Percentiles rank a stretch among this genome's conserved stretches.
Evolutionary conservation across 2,113 vertebrate genomes (phyloP).

Genomic region (Poecile atricapillus): DNA sequence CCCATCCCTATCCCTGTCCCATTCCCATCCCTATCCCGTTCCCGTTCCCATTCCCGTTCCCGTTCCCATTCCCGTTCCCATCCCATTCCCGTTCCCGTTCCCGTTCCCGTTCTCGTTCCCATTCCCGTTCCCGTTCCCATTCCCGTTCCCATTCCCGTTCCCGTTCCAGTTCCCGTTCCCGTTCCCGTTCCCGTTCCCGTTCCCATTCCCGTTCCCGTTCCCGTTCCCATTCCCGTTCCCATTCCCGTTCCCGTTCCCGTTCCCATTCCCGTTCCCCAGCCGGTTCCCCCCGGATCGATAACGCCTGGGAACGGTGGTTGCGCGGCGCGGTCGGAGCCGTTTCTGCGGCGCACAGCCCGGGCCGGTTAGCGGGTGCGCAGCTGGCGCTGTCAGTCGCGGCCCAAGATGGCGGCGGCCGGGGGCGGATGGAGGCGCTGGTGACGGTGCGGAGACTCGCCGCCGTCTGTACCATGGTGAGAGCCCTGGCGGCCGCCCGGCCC

Average conservation of each 20-base stretch:
- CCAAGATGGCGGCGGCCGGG: slow-evolving; percentile 61
- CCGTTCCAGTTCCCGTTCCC: not conserved
- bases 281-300: not conserved
- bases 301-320: rapidly evolving
- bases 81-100: rapidly evolving
- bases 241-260: not conserved
- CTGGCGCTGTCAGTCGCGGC: slow-evolving; percentile 55
- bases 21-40: not conserved
- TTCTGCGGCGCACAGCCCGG: not conserved
- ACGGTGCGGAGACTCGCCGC: slow-evolving; percentile 94
- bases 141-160: not conserved
- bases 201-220: rapidly evolving
- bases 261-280: not conserved
- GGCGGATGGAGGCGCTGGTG: slow-evolving; percentile 92
- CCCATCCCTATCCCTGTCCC: not conserved
- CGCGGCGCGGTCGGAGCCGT: not conserved
- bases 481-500: not conserved
- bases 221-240: rapidly evolving
- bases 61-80: not conserved
- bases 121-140: rapidly evolving
- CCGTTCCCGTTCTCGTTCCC: too few relatives aligned
- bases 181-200: too few relatives aligned
- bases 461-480: slow-evolving; percentile 91
- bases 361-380: slow-evolving; percentile 23
- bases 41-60: not conserved